Conservation (phyloP, 2,797 vertebrate genomes). For the Atherinosoma microstoma region DNA sequence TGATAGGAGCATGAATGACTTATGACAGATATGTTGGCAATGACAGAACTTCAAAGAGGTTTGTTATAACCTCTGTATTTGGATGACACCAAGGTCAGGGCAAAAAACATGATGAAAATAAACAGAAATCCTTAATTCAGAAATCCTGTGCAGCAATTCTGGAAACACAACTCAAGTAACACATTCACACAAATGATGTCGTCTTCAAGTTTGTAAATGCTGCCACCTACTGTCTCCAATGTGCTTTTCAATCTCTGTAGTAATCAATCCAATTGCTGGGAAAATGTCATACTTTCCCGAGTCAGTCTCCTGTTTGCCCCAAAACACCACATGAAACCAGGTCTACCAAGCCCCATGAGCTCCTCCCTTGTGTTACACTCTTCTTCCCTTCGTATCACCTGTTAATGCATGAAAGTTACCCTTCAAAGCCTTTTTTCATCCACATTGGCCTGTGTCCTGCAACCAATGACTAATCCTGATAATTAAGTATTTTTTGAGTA, state of each 20-base stretch:
- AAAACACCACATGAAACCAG: constrained; percentile 8
- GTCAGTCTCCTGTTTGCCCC: not conserved
- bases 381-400: not conserved
- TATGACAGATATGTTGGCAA: not conserved
- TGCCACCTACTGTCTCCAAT: constrained; percentile 51
- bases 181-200: constrained; percentile 14
- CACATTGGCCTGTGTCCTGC: not conserved
- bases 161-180: not conserved
- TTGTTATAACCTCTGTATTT: not conserved
- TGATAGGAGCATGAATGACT: constrained; percentile 11
- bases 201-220: constrained; percentile 12
- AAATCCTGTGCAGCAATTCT: not conserved
- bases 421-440: not conserved
- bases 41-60: not conserved
- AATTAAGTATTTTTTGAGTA: not conserved
- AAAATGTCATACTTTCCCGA: not conserved
- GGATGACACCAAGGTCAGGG: not conserved
- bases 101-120: not conserved
- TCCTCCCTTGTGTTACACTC: not conserved
- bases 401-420: not conserved
- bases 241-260: not conserved
- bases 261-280: not conserved
- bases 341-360: too few species aligned
- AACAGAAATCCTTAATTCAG: constrained; percentile 32
- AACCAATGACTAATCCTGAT: not conserved